phyloP scores from a whole-genome alignment of 2,113 vertebrate species.

The Onychostruthus taczanowskii region DNA sequence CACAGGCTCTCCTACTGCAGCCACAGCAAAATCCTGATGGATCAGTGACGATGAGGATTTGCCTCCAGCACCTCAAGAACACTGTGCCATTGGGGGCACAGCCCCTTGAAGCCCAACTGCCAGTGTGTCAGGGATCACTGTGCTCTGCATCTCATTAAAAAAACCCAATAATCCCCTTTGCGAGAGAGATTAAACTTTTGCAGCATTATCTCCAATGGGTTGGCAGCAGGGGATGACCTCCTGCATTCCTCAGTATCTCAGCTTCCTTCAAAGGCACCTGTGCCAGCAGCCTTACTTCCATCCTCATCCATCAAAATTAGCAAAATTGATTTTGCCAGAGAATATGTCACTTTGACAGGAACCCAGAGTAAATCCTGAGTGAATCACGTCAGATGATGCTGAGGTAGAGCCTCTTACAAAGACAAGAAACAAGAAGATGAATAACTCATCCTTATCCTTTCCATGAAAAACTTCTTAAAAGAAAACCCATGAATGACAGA shows the following conservation, averaged over 20 bases:
- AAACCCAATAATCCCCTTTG: background rate
- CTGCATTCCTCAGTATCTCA: background rate
- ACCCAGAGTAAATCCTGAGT: background rate
- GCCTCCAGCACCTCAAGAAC: background rate
- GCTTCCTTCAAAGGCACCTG: background rate
- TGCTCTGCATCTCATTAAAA: background rate
- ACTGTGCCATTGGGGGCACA: background rate
- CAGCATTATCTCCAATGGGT: background rate
- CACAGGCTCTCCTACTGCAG: background rate
- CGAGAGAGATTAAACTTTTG: background rate
- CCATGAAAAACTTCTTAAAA: background rate
- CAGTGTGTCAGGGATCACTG: background rate
- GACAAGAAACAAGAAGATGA: background rate
- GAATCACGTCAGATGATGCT: background rate
- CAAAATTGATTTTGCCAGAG: background rate
- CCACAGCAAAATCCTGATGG: background rate
- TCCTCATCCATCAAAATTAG: background rate
- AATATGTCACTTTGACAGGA: background rate
- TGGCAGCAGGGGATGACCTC: background rate
- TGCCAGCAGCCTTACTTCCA: background rate
- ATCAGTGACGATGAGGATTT: background rate
- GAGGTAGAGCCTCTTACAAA: background rate
- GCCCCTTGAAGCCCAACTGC: background rate
- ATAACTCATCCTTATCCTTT: background rate
- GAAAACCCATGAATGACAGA: background rate